These are phyloP conservation scores for Microcebus lehilahytsara DNA, from an alignment of 2,113 vertebrate genomes.

Conservation along the genomic window DNA sequence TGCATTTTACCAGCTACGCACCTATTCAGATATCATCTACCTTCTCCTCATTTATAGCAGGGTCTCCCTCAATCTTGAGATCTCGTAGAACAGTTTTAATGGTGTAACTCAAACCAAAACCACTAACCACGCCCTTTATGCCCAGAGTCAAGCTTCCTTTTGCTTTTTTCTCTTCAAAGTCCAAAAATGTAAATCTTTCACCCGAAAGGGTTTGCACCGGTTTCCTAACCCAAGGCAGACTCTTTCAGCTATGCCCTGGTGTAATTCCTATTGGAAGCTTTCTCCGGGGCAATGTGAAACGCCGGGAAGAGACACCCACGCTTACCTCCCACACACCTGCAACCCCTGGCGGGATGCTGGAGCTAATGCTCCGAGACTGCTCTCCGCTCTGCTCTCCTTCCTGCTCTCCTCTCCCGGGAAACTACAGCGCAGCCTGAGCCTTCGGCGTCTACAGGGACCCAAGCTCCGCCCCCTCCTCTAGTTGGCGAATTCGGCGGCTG, in stretches of 20 bases:
- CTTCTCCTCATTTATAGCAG: background rate
- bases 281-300: background rate
- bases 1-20: slow-evolving; percentile 41
- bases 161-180: background rate
- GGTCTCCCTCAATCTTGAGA: background rate
- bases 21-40: slow-evolving; percentile 24
- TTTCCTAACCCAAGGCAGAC: background rate
- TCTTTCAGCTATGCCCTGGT: background rate
- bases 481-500: slow-evolving; percentile 48
- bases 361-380: background rate
- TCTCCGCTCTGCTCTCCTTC: background rate
- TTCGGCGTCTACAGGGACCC: background rate
- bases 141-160: slow-evolving; percentile 22
- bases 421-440: slow-evolving; percentile 56
- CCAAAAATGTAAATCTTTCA: background rate
- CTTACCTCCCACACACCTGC: slow-evolving; percentile 78
- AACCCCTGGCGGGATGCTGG: slow-evolving; percentile 51
- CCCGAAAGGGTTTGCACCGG: background rate
- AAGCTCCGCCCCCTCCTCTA: slow-evolving; percentile 63
- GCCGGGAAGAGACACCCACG: background rate
- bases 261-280: background rate
- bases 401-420: slow-evolving; percentile 57
- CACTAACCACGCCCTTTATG: slow-evolving; percentile 63
- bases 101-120: slow-evolving; percentile 45
- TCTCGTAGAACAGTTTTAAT: background rate